phyloP scores from a whole-genome alignment of 2,888 invertebrate species.

The Synanthedon myopaeformis region DNA sequence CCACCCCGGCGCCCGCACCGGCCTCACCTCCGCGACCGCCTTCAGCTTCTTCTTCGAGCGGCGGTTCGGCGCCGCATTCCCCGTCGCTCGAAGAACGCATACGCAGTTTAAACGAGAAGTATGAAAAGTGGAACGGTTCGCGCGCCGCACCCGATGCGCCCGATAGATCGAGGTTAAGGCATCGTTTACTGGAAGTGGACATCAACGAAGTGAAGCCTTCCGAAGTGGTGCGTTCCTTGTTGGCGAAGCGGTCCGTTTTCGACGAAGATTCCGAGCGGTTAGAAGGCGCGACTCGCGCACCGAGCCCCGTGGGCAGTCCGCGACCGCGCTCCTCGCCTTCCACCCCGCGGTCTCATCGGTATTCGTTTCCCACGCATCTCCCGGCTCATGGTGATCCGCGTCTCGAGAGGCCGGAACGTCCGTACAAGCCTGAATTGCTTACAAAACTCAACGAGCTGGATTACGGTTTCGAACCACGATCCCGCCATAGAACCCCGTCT shows the following conservation, averaged over 20 bases:
- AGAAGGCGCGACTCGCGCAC: conserved; percentile 89
- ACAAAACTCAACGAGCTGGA: conserved; percentile 31
- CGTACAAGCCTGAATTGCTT: conserved; percentile 20
- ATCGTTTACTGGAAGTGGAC: conserved; percentile 83
- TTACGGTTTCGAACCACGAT: conserved; percentile 23
- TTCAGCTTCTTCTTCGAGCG: conserved; percentile 81
- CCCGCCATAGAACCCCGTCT: conserved; percentile 71
- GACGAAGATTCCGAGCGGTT: conserved; percentile 95
- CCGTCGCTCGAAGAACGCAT: conserved; percentile 90
- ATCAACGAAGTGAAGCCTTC: conserved; percentile 89
- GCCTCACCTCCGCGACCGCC: conserved; percentile 78
- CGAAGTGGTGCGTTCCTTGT: conserved; percentile 91
- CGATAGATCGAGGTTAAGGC: conserved; percentile 73
- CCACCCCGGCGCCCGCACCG: conserved; percentile 67
- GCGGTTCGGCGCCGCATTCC: conserved; percentile 78
- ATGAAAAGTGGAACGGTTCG: conserved; percentile 86
- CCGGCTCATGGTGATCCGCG: conserved; percentile 40
- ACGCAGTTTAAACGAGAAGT: conserved; percentile 91
- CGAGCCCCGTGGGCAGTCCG: conserved; percentile 62
- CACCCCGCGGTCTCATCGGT: conserved; percentile 63
- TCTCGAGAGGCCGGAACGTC: conserved; percentile 25
- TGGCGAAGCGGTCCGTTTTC: conserved; percentile 93
- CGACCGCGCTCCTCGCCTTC: conserved; percentile 39
- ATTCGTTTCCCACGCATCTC: conserved; percentile 84
- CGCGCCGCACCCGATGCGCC: conserved; percentile 71